Conservation (phyloP, 2,113 vertebrate species). For the Psilopsiagon aymara region DNA sequence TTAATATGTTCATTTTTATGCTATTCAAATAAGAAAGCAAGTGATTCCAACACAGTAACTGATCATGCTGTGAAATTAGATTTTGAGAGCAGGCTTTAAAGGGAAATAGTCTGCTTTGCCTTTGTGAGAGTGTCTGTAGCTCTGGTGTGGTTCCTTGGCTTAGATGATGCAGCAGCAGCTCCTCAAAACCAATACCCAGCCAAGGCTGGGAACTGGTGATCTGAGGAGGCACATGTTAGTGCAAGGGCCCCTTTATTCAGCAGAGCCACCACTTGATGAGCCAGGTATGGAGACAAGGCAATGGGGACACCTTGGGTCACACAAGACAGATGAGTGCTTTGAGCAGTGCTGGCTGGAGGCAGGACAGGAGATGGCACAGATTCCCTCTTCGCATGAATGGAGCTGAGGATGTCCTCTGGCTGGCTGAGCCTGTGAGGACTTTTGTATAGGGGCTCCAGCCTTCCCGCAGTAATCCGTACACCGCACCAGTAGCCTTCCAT, state of each 20-base stretch:
- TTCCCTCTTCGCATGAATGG: accelerated
- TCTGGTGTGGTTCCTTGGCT: neutral
- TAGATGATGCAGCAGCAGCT: neutral
- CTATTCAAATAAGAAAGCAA: conserved; percentile 40
- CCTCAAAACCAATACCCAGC: neutral
- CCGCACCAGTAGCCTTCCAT: neutral
- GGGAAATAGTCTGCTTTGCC: neutral
- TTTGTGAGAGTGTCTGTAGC: neutral
- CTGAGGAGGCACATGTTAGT: neutral
- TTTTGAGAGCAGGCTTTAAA: conserved; percentile 44
- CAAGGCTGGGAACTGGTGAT: accelerated
- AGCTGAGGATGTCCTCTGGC: neutral
- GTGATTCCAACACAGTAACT: conserved; percentile 17
- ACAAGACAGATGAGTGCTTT: accelerated
- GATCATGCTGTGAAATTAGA: conserved; percentile 58
- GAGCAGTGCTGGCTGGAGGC: neutral
- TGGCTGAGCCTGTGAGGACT: neutral
- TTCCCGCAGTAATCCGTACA: accelerated
- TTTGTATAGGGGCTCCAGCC: neutral
- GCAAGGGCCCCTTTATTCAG: neutral
- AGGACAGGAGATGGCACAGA: neutral
- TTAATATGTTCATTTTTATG: conserved; percentile 21
- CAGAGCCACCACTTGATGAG: neutral
- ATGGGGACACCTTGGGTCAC: accelerated
- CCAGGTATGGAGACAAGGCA: neutral